Evolutionary conservation across 2,888 invertebrate genomes (phyloP), one percentile per base, ranked within the genome.

Genomic region (Myathropa florea): DNA sequence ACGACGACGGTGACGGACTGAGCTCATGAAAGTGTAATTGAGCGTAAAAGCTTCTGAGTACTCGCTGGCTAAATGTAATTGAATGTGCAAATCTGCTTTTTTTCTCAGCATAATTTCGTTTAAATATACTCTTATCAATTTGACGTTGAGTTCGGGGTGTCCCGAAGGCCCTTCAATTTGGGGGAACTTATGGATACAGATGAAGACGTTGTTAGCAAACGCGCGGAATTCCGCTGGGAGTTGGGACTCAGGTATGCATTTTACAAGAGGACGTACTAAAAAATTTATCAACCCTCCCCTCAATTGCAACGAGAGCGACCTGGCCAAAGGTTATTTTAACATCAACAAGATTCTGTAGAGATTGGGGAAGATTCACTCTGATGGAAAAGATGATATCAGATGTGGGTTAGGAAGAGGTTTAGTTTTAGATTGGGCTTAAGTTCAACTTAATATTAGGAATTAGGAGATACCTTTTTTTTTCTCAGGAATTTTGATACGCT

Each of bases 21-120:
- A 81, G 72, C 77, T 85, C 85, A 81, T 85, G 81, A 85, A 85
- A 85, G 77, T 81, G 85, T 85, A 85, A 85, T 85, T 85, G 81
- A 77, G 81, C 81, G 39, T 77, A 81, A 81, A 72, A 81, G 81
- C 68, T 73, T 77, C 12, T 24, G 23, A 68, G 64, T 71, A 71
- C 73, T 63, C 71, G 39, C 81, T 73, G 77, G 46, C 59, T 81
- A 63, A 73, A 85, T 76, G 81, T 81, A 81, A 85, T 81, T 85
- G 80, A 85, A 85, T 80, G 83, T 79, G 83, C 53, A 79, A 79
- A 83, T 83, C 70, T 70, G 60, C 36, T 60, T 46, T 46, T 18
- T 18, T 39, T 18, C 36, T 21, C 53, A 70, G 55, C 70, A 75
- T 36, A 57, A 23, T 28, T 57, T 57, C 24, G 24, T 57, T 23